Evolutionary conservation across 2,888 invertebrate species (phyloP), one percentile per base, ranked within the genome.

Genomic region (Ashinkailepas kermadecensis): DNA sequence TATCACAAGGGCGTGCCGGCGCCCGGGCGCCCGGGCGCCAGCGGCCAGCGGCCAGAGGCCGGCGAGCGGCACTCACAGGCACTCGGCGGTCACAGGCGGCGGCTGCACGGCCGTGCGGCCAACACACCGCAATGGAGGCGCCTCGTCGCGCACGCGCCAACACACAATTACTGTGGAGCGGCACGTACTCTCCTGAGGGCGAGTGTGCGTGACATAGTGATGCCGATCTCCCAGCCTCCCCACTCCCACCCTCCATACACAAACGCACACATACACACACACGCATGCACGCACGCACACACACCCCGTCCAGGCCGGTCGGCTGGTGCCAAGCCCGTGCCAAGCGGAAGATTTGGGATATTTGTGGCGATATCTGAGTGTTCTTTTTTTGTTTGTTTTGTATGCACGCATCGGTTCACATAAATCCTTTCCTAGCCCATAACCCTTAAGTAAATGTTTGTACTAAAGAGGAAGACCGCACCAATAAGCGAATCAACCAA

Each of bases 381-480:
- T 70, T 70, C 54, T 70, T 39, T 21, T 54, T 74, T 54, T 54
- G 39, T 39, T 39, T 39, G 2, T 39, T 39, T 39, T 4, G 39
- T 39, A 39, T 39, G 39, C 39, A 39, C 39, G 39, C 3, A 21
- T 21, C 13, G 21, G 8, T 54, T 54, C 15, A 54, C 56, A 18
- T 70, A 11, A 10, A 10, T 25, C 39, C 23, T 54, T 21, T 74
- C 56, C 74, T 74, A 21, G 56, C 74, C 74, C 18, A 21, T 18
- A 74, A 23, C 70, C 23, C 54, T 74, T 74, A 74, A 74, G 74
- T 74, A 74, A 74, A 56, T 56, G 74, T 74, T 74, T 74, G 74
- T 74, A 74, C 74, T 74, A 15, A 54, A 54, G 56, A 74, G 74
- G 74, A 74, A 74, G 74, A 74, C 74, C 74, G 56, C 74, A 74